Percentiles rank a stretch among this genome's conserved stretches.
phyloP scores from a whole-genome alignment of 2,888 invertebrate genomes.

The Diaphora mendica region DNA sequence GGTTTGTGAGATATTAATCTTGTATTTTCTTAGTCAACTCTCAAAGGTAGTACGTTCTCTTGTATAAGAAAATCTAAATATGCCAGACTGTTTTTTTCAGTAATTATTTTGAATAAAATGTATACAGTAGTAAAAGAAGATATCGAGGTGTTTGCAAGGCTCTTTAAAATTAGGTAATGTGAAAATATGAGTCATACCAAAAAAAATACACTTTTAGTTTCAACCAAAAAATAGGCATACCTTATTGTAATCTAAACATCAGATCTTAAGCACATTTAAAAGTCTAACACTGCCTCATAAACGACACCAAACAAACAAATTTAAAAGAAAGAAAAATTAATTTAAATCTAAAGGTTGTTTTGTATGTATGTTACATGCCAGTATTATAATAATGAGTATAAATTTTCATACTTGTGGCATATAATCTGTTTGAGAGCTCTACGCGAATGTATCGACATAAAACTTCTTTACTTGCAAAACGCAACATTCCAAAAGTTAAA shows the following conservation, averaged over 20 bases:
- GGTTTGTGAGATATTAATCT: constrained; percentile 68
- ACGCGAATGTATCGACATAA: not conserved
- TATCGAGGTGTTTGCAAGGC: not conserved
- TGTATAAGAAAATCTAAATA: not conserved
- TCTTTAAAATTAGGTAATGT: too few relatives aligned
- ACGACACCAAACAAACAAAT: too few relatives aligned
- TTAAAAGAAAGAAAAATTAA: not conserved
- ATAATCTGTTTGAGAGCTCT: not conserved
- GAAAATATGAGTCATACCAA: too few relatives aligned
- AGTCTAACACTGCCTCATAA: too few relatives aligned
- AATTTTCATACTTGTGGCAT: not conserved
- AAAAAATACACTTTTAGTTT: too few relatives aligned
- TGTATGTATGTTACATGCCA: not conserved
- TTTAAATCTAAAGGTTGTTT: not conserved
- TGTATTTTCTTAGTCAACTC: constrained; percentile 38
- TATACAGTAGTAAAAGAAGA: not conserved
- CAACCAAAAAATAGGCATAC: too few relatives aligned
- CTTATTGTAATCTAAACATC: too few relatives aligned
- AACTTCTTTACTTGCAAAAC: constrained; percentile 9
- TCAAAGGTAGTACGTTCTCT: constrained; percentile 3
- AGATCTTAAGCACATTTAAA: too few relatives aligned
- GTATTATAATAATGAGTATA: not conserved
- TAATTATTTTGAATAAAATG: not conserved
- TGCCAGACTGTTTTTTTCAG: not conserved
- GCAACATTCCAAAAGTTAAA: constrained; percentile 54